Evolutionary conservation across 2,888 invertebrate species (phyloP), one percentile per base, ranked within the genome.

Genomic region (Mesoligia furuncula): DNA sequence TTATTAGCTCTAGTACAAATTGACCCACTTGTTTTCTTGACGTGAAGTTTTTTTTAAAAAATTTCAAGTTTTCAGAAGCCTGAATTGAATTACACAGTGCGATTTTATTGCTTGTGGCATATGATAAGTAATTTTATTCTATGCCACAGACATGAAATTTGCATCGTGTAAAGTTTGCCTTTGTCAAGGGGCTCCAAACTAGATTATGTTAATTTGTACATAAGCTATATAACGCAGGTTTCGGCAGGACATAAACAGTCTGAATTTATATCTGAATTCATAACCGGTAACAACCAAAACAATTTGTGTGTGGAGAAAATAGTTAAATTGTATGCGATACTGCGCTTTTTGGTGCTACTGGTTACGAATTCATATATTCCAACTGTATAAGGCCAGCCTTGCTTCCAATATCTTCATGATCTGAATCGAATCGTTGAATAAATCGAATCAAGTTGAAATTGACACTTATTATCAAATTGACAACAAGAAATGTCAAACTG

Each of bases 291-390:
- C 15, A 20, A 39, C 11, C 2, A 64, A n/a, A 39, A 39, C 39
- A 39, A 39, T 39, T 39, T 45, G 2, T 66, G 20, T 27, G 64
- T 11, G n/a, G 27, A 45, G 7, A 48, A 24, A 15, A 31, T 15
- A 27, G 45, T 67, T 13, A 27, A 67, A 27, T 66, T 20, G 11
- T 11, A 20, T 66, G 66, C 7, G 13, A 7, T 45, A 27, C 39
- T 45, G 45, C 20, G 1, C 7, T 45, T 66, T 20, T n/a, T 39
- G 57, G 13, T 13, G 27, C 27, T 59, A 27, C 45, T 17, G 7
- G 17, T 57, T 57, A 78, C 17, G n/a, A 66, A 65, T 83, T 51
- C 13, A 15, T 9, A 45, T 51, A 51, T 61, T 45, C 13, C 42
- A 15, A 0, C 17, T 61, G 42, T 51, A 15, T 51, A 36, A 20